A percentile compares a stretch with the other conserved stretches of the same genome.
Conservation (phyloP, 2,797 vertebrate species). For the Ctenochaetus hawaiiensis region DNA sequence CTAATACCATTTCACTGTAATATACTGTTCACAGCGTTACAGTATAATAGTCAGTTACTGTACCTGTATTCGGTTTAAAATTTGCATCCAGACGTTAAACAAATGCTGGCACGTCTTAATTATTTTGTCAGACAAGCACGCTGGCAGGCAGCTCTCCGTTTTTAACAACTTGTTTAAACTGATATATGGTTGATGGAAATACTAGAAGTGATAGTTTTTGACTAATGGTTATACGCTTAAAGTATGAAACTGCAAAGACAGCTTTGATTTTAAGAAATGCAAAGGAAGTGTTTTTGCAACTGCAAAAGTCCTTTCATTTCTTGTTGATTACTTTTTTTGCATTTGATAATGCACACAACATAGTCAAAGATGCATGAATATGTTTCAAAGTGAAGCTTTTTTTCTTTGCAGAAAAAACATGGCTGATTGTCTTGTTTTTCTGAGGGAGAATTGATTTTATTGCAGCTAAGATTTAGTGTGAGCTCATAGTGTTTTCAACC, state of each 20-base stretch:
- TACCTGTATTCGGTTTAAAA: background rate
- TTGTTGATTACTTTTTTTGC: background rate
- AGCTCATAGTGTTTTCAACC: background rate
- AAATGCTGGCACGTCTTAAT: background rate
- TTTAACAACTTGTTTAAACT: background rate
- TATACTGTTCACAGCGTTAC: too few relatives aligned
- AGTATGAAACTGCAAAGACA: background rate
- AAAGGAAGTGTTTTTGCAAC: background rate
- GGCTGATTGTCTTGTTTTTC: background rate
- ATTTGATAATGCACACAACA: background rate
- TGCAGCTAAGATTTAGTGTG: background rate
- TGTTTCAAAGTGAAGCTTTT: background rate
- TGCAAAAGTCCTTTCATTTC: background rate
- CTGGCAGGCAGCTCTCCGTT: background rate
- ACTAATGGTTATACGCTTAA: too few relatives aligned
- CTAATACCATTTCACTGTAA: background rate
- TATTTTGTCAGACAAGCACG: background rate
- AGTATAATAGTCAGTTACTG: background rate
- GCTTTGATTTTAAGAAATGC: background rate
- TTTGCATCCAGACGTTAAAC: background rate
- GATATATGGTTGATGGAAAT: background rate
- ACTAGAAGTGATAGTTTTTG: background rate
- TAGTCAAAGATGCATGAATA: background rate
- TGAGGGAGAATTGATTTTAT: background rate
- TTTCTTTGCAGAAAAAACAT: background rate